Conservation (phyloP, 2,797 vertebrate species). For the Otolemur crassicaudatus region DNA sequence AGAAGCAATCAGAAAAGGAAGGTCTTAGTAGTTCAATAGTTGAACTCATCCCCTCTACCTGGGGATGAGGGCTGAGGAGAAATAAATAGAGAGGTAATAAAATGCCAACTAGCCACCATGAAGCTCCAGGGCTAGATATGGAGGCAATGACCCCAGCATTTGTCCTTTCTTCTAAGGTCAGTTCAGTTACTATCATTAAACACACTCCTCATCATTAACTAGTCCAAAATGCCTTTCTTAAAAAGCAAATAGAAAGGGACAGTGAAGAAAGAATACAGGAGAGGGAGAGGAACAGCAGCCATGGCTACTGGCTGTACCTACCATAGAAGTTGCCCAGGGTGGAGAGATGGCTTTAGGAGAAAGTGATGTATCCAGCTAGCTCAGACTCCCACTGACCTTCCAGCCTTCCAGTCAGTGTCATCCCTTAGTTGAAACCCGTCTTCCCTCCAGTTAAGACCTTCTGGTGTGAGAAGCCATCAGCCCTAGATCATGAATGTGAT, state of each 20-base stretch:
- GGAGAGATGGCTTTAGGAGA: slow-evolving; percentile 60
- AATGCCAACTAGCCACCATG: background rate
- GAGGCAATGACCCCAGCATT: background rate
- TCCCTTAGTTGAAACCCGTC: slow-evolving; percentile 58
- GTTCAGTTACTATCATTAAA: background rate
- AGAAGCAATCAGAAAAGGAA: slow-evolving; percentile 36
- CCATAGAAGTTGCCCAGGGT: slow-evolving; percentile 69
- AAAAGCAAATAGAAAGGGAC: slow-evolving; percentile 25
- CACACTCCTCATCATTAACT: background rate
- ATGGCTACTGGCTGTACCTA: slow-evolving; percentile 72
- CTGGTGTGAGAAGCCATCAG: slow-evolving; percentile 5
- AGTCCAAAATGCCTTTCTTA: background rate
- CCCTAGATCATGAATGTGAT: slow-evolving; percentile 45
- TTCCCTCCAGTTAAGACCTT: slow-evolving; percentile 47
- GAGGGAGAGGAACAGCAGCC: background rate
- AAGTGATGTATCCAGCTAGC: slow-evolving; percentile 43
- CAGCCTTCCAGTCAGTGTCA: slow-evolving; percentile 40
- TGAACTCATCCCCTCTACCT: slow-evolving; percentile 29
- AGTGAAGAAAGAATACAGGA: slow-evolving; percentile 41
- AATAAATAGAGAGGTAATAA: slow-evolving; percentile 16
- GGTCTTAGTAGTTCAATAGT: background rate
- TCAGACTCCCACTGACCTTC: slow-evolving; percentile 26
- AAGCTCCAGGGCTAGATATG: background rate
- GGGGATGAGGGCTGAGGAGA: background rate
- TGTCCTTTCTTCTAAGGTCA: slow-evolving; percentile 21